Evolutionary conservation across 2,888 invertebrate species (phyloP), one percentile per base, ranked within the genome.

Genomic region (Smittia aterrima): DNA sequence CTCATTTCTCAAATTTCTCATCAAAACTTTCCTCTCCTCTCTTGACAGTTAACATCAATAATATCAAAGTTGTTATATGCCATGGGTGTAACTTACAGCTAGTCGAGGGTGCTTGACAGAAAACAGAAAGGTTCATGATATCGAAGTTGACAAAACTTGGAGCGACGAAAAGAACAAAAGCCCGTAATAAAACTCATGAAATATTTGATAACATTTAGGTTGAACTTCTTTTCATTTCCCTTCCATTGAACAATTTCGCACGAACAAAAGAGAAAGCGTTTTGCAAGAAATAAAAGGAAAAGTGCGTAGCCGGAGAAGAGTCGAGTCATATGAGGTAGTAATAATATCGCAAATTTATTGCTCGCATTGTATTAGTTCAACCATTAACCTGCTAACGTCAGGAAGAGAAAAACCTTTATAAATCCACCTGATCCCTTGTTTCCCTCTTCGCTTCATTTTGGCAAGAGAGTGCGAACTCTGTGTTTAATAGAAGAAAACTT

Each of bases 311-410:
- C 9, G 32, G 9, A 6, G 32, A 6, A 3, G 32, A 32, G 47
- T 47, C 6, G 11, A 47, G 47, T 6, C 47, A n/a, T 9, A n/a
- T 47, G 47, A 47, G 18, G 32, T 47, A 68, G 68, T 47, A 47
- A 68, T 68, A 47, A 47, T 47, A 41, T 66, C 38, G 20, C 38
- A 47, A 68, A 68, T 68, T 68, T 68, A 68, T 68, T 68, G 68
- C 68, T 68, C 68, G 68, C 47, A 68, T 68, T 68, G 68, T 68
- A 47, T 68, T 68, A 41, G 66, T 40, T 40, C 66, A 40, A 13
- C 66, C 66, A 66, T 66, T 66, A 66, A 32, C 38, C 38, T 9
- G 38, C 4, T 4, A 38, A 66, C 20, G 66, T 24, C 16, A 16
- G 27, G n/a, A 62, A 20, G 27, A 64, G 32, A 66, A 66, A 66